These are phyloP conservation scores for Carassius carassius DNA, from an alignment of 2,113 vertebrate genomes.

Conservation along the genomic window DNA sequence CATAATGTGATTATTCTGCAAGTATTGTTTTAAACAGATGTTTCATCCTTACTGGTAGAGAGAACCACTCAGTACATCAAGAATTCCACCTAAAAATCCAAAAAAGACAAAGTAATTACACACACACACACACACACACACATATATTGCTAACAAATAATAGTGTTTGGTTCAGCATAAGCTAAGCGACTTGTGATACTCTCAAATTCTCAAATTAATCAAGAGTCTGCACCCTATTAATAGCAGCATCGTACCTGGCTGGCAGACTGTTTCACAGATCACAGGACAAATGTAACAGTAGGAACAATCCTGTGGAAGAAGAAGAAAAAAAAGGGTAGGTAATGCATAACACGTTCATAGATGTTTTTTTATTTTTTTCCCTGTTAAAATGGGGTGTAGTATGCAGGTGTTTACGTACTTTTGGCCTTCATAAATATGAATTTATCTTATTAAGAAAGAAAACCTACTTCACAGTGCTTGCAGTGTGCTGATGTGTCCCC, in stretches of 20 bases:
- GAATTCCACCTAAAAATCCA: slow-evolving; percentile 71
- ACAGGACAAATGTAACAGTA: slow-evolving; percentile 84
- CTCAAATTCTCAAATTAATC: too few species aligned
- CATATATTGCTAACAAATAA: not conserved
- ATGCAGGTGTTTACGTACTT: not conserved
- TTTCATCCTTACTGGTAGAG: slow-evolving; percentile 75
- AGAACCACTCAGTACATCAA: slow-evolving; percentile 77
- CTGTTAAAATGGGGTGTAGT: not conserved
- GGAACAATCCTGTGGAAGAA: slow-evolving; percentile 75
- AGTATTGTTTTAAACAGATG: not conserved
- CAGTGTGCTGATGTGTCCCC: slow-evolving; percentile 80
- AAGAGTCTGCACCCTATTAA: too few species aligned
- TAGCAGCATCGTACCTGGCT: slow-evolving; percentile 73
- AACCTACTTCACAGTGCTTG: slow-evolving; percentile 76
- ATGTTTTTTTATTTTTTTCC: not conserved
- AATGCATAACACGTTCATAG: not conserved
- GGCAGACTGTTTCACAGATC: slow-evolving; percentile 82
- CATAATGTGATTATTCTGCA: not conserved
- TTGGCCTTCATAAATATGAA: not conserved
- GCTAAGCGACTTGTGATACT: not conserved
- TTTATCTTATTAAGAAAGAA: not conserved
- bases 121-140: not conserved
- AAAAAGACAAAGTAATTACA: not conserved
- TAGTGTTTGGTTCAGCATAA: not conserved
- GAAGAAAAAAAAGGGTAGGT: not conserved